These are phyloP conservation scores for Nasonia oneida DNA, from an alignment of 2,888 invertebrate species.

Conservation along the genomic window DNA sequence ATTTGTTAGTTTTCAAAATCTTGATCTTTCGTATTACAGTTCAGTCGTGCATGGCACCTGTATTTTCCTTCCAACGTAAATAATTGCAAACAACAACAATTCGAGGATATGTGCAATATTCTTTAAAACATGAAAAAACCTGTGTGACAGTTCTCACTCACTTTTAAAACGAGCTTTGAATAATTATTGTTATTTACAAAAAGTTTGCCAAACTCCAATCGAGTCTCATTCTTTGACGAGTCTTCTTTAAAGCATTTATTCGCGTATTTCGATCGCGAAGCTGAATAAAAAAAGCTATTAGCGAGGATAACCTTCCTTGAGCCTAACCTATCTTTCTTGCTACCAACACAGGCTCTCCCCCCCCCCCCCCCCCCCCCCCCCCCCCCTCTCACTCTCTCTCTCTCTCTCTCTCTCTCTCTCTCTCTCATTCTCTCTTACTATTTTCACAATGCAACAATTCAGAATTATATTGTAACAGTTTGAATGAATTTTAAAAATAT, in stretches of 20 bases:
- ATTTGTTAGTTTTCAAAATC: slow-evolving; percentile 42
- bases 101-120: slow-evolving; percentile 20
- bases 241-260: slow-evolving; percentile 52
- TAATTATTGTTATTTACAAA: slow-evolving; percentile 44
- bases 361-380: too few relatives aligned
- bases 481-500: not conserved
- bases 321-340: slow-evolving; percentile 37
- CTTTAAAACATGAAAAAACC: not conserved
- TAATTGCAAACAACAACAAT: slow-evolving; percentile 48
- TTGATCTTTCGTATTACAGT: slow-evolving; percentile 34
- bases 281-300: slow-evolving; percentile 57
- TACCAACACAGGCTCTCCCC: not conserved
- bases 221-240: slow-evolving; percentile 57
- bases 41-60: slow-evolving; percentile 68
- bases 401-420: too few relatives aligned
- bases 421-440: not conserved
- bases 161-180: slow-evolving; percentile 27
- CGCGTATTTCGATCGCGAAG: slow-evolving; percentile 51
- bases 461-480: slow-evolving; percentile 18
- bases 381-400: too few relatives aligned
- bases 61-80: slow-evolving; percentile 47
- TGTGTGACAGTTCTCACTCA: not conserved
- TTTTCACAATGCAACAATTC: slow-evolving; percentile 32
- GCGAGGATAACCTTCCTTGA: slow-evolving; percentile 59
- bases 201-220: slow-evolving; percentile 37